phyloP scores from a whole-genome alignment of 2,888 invertebrate species.

The Spialia ferax region DNA sequence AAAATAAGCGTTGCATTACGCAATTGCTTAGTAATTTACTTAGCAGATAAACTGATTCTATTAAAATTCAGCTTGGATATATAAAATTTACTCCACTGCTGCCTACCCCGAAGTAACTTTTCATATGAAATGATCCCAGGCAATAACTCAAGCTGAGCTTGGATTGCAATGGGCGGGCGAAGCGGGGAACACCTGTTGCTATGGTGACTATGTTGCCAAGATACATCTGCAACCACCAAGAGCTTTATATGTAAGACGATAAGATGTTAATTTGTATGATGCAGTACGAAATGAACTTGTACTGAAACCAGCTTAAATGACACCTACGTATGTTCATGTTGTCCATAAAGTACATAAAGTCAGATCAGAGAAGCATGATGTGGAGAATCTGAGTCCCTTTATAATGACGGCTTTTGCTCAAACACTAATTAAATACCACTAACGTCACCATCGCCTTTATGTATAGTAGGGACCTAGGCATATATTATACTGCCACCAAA shows the following conservation, averaged over 20 bases:
- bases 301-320: background rate
- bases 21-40: background rate
- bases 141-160: constrained; percentile 70
- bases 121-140: constrained; percentile 60
- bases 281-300: background rate
- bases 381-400: background rate
- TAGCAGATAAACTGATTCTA: background rate
- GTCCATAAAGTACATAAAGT: too few relatives aligned
- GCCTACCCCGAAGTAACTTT: constrained; percentile 46
- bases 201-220: constrained; percentile 60
- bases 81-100: constrained; percentile 4
- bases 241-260: constrained; percentile 26
- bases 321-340: background rate
- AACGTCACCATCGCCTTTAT: too few relatives aligned
- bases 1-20: too few relatives aligned
- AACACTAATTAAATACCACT: too few relatives aligned
- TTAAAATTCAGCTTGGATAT: constrained; percentile 3
- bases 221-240: constrained; percentile 45
- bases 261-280: constrained; percentile 6
- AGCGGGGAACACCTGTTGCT: constrained; percentile 72
- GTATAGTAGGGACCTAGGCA: too few relatives aligned
- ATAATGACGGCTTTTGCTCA: too few relatives aligned
- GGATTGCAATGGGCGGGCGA: constrained; percentile 53
- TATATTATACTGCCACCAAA: too few relatives aligned
- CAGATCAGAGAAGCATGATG: too few relatives aligned